Evolutionary conservation across 2,888 invertebrate species (phyloP), one percentile per base, ranked within the genome.

Genomic region (Cremastinae sp.): DNA sequence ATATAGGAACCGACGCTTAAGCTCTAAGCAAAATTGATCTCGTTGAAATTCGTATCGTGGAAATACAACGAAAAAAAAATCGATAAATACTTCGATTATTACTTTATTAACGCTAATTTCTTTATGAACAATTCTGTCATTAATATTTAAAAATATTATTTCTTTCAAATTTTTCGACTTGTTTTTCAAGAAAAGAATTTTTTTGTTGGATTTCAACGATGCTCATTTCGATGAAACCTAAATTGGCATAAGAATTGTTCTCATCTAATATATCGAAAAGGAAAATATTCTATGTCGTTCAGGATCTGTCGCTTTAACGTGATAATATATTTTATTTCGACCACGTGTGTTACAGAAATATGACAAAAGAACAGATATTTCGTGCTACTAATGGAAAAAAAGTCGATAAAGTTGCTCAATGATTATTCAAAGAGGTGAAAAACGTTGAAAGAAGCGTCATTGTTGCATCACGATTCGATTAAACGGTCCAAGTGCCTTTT

Each of bases 1-100:
- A 90, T 79, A 87, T 90, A 74, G 90, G 90, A 73, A 90, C 90
- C 71, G 90, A 91, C 81, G 85, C 84, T 79, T 88, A 85, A 56
- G 85, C 79, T 81, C 72, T 70, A 78, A 80, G 78, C 75, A 82
- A 78, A 41, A 70, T 68, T 62, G 69, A 68, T 61, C 28, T 28
- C 28, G 61, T 59, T 75, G 53, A 41, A 5, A 41, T 41, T n/a
- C 9, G 41, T 9, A 28, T 28, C 28, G 28, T 28, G 2, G 28
- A 5, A 28, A 28, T 28, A 5, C 5, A 28, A 28, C 5, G 28
- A 28, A 5, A 28, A 28, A 28, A 2, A 28, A 28, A 2, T 28
- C 28, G 5, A 28, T 2, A 28, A 28, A 28, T 28, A 3, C 5
- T 28, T 28, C 28, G 28, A 28, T 28, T 28, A 2, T 28, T 5